A percentile compares a stretch with the other conserved stretches of the same genome.
Conservation (phyloP, 2,888 invertebrate genomes). For the Dolomedes plantarius region DNA sequence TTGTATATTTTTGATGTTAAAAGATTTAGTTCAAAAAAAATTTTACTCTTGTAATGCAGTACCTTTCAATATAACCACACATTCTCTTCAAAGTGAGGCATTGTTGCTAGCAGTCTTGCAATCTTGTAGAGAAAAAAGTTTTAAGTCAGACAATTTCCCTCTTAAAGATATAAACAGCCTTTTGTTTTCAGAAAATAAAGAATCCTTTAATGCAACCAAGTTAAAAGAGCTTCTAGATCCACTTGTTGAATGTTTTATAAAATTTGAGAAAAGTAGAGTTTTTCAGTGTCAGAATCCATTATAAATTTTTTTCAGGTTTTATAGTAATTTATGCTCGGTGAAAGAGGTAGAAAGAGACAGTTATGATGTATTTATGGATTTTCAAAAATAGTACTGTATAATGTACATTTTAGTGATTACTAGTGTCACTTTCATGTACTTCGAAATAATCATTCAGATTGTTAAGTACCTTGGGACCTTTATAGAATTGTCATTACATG, state of each 20-base stretch:
- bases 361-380: too few relatives aligned
- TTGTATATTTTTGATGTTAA: slow-evolving; percentile 43
- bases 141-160: slow-evolving; percentile 48
- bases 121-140: slow-evolving; percentile 58
- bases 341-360: too few relatives aligned
- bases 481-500: too few relatives aligned
- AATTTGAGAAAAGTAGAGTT: slow-evolving; percentile 36
- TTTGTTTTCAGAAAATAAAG: slow-evolving; percentile 14
- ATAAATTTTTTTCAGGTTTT: too few relatives aligned
- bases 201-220: slow-evolving; percentile 26
- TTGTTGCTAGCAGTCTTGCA: slow-evolving; percentile 51
- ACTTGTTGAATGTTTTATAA: slow-evolving; percentile 47
- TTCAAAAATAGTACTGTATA: too few relatives aligned
- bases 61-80: slow-evolving; percentile 22
- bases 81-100: slow-evolving; percentile 49
- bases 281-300: background rate
- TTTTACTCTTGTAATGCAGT: slow-evolving; percentile 38
- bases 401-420: too few relatives aligned
- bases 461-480: too few relatives aligned
- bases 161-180: slow-evolving; percentile 13
- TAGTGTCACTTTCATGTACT: too few relatives aligned
- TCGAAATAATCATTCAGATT: too few relatives aligned
- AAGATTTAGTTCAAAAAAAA: slow-evolving; percentile 38
- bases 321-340: too few relatives aligned
- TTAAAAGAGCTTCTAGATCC: slow-evolving; percentile 40